Base-by-base conservation (phyloP, 2,888 invertebrate species). In the Lordiphosa andalusiaca region DNA sequence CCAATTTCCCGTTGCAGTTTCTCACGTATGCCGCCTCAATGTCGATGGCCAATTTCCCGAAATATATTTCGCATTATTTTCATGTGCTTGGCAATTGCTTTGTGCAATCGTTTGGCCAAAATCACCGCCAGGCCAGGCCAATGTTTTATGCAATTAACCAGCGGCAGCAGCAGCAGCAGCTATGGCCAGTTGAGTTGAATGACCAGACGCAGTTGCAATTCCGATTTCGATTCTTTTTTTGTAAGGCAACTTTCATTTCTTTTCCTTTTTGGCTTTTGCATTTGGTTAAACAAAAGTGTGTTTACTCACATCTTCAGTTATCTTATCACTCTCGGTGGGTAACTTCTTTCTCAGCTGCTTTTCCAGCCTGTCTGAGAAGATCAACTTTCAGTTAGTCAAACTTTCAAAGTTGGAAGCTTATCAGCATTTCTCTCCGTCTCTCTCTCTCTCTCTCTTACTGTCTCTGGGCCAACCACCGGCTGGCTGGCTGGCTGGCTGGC, bases 101-200 rank as follows among this genome's bases (percentile, higher is more conserved):
- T 76, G 77, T 80, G 84, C 84, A 83, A 80, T 75, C 70, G 76
- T 50, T 53, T 72, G 65, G 59, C 65, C 65, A 65, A 53, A 59
- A 53, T 58, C 46, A 36, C 9, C 30, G 30, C 30, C 30, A 9
- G 30, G 30, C 36, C 48, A 21, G 40, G 30, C 51, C 47, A 54
- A 54, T 50, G 40, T 51, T 60, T 60, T 54, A 63, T 63, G 63
- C 68, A 68, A 68, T 68, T 68, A 68, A 63, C 59, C 9, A 39
- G 56, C 57, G 58, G 44, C 65, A 25, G 25, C 1, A 6, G 6
- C 6, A 1, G 6, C n/a, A n/a, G n/a, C n/a, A n/a, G 25, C 2
- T 6, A 16, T 16, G 6, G 23, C 46, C 54, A 55, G 55, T 54
- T 46, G 51, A 57, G 64, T 66, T 61, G 66, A 57, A 57, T 48